Evolutionary conservation across 2,888 invertebrate genomes (phyloP).

Genomic region (Lepetodrilus schrolli): DNA sequence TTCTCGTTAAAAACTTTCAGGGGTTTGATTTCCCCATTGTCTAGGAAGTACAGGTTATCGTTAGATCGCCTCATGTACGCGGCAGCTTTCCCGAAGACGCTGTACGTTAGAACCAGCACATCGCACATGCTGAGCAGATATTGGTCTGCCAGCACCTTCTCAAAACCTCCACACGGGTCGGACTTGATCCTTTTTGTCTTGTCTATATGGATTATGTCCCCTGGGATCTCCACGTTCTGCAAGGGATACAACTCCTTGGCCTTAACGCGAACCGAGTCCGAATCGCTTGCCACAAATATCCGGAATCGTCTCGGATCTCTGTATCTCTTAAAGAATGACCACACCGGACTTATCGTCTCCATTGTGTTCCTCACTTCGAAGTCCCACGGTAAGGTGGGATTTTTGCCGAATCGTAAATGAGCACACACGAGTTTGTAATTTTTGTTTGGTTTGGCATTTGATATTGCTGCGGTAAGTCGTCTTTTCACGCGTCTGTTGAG

Average conservation of each 20-base stretch:
- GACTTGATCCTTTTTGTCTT: conserved; percentile 28
- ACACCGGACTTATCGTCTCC: conserved; percentile 40
- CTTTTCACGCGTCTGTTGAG: conserved; percentile 40
- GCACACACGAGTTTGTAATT: conserved; percentile 45
- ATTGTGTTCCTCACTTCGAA: conserved; percentile 41
- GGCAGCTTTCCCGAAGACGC: conserved; percentile 49
- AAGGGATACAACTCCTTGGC: conserved; percentile 39
- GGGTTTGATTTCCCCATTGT: conserved; percentile 38
- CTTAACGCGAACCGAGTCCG: conserved; percentile 40
- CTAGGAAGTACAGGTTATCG: conserved; percentile 42
- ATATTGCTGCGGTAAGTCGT: conserved; percentile 32
- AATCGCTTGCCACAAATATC: conserved; percentile 50
- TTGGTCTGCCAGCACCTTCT: conserved; percentile 48
- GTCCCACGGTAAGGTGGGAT: conserved; percentile 48
- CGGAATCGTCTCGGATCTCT: conserved; percentile 40
- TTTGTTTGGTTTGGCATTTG: conserved; percentile 30
- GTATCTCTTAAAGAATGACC: conserved; percentile 44
- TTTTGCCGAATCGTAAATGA: conserved; percentile 46
- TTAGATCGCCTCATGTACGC: conserved; percentile 45
- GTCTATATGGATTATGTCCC: conserved; percentile 50
- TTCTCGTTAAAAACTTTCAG: conserved; percentile 42
- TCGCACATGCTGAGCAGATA: conserved; percentile 45
- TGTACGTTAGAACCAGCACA: conserved; percentile 46
- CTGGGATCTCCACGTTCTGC: conserved; percentile 40
- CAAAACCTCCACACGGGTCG: conserved; percentile 42